These are phyloP conservation scores for Empis livida DNA, from an alignment of 2,888 invertebrate genomes.

Conservation along the genomic window DNA sequence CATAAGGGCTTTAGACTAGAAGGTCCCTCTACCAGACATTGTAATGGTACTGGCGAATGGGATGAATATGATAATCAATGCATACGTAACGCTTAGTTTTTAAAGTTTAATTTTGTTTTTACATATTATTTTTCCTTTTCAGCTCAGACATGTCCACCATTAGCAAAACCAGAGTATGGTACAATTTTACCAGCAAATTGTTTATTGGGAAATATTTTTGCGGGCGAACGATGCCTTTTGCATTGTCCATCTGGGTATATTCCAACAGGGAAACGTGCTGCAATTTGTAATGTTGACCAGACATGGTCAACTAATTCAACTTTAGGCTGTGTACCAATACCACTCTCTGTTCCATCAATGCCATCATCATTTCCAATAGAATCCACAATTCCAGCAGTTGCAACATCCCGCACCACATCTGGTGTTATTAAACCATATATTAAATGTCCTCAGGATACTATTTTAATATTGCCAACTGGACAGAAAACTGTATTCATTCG, in stretches of 20 bases:
- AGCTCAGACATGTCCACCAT: slow-evolving; percentile 38
- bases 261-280: slow-evolving; percentile 23
- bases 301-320: slow-evolving; percentile 29
- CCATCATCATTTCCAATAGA: slow-evolving; percentile 2
- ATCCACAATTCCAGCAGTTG: neutral
- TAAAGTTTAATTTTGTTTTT: neutral
- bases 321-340: slow-evolving; percentile 23
- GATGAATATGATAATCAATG: slow-evolving; percentile 39
- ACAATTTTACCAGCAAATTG: slow-evolving; percentile 41
- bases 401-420: neutral
- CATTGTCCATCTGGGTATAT: slow-evolving; percentile 39
- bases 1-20: slow-evolving; percentile 39
- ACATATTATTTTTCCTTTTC: slow-evolving; percentile 7
- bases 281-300: slow-evolving; percentile 26
- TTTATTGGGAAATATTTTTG: slow-evolving; percentile 33
- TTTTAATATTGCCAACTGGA: slow-evolving; percentile 39
- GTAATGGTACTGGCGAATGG: slow-evolving; percentile 39
- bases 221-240: slow-evolving; percentile 38
- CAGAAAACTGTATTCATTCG: slow-evolving; percentile 30
- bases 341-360: neutral
- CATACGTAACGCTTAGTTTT: slow-evolving; percentile 34
- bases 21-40: slow-evolving; percentile 40
- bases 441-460: slow-evolving; percentile 49
- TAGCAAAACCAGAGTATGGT: slow-evolving; percentile 38
- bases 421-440: slow-evolving; percentile 39